phyloP scores from a whole-genome alignment of 2,888 invertebrate species.

The Linyphia triangularis region DNA sequence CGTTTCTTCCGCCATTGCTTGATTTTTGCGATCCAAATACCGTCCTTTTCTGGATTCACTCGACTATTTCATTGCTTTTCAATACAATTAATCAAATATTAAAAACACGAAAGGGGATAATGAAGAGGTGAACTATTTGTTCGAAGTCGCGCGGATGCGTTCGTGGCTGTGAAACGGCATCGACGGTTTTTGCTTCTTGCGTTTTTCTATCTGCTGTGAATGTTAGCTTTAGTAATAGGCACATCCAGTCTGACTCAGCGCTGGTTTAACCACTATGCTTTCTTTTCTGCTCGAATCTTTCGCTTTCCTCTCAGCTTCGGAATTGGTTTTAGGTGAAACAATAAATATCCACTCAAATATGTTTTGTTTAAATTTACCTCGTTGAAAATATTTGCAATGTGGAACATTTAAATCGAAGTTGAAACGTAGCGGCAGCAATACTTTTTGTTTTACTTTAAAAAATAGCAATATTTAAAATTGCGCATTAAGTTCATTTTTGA shows the following conservation, averaged over 20 bases:
- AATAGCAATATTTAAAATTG: no score
- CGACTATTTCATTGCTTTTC: neutral
- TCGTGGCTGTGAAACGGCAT: conserved; percentile 42
- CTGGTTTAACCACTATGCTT: conserved; percentile 33
- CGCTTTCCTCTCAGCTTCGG: no score
- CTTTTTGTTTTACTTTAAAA: no score
- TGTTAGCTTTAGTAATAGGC: conserved; percentile 63
- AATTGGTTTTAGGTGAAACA: no score
- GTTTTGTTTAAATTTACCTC: no score
- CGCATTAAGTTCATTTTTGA: no score
- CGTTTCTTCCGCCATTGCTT: neutral
- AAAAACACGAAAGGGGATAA: neutral
- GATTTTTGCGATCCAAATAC: neutral
- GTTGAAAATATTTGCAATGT: no score
- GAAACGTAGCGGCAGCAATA: no score
- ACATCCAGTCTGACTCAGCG: conserved; percentile 45
- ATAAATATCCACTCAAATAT: no score
- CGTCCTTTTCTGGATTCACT: neutral
- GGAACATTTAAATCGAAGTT: no score
- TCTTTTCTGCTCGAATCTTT: no score
- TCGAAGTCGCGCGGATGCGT: conserved; percentile 27
- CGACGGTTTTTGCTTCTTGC: conserved; percentile 63
- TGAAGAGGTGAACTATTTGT: conserved; percentile 29
- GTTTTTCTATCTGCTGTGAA: conserved; percentile 65
- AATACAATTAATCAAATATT: no score